A percentile compares a stretch with the other conserved stretches of the same genome.
phyloP scores from a whole-genome alignment of 2,888 invertebrate genomes.

The Leucophenga maculata region DNA sequence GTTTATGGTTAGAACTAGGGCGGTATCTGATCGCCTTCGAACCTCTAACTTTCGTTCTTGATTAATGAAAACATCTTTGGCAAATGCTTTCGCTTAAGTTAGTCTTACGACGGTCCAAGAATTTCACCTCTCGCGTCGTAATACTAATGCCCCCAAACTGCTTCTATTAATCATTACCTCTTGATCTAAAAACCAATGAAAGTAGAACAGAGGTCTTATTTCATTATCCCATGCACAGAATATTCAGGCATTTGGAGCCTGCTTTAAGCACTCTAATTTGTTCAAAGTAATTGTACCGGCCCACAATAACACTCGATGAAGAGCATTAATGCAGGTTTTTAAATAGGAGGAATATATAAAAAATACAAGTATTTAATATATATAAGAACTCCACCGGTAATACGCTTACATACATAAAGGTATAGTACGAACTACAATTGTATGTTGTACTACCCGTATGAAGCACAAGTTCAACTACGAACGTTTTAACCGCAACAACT shows the following conservation, averaged over 20 bases:
- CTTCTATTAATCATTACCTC: conserved; percentile 47
- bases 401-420: conserved; percentile 43
- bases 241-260: conserved; percentile 36
- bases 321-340: conserved; percentile 45
- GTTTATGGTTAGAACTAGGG: too few relatives aligned
- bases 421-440: conserved; percentile 42
- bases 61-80: conserved; percentile 49
- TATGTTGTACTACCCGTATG: conserved; percentile 41
- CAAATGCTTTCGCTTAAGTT: conserved; percentile 48
- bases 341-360: conserved; percentile 42
- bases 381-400: conserved; percentile 42
- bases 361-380: conserved; percentile 40
- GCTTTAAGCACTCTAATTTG: conserved; percentile 43
- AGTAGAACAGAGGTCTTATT: conserved; percentile 45
- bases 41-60: conserved; percentile 49
- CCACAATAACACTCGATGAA: conserved; percentile 45
- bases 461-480: conserved; percentile 64
- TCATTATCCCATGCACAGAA: conserved; percentile 46
- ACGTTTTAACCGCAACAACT: conserved; percentile 81
- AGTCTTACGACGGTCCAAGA: conserved; percentile 47
- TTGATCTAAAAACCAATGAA: conserved; percentile 45
- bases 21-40: conserved; percentile 54
- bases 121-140: conserved; percentile 49
- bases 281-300: conserved; percentile 46
- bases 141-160: conserved; percentile 46